These are phyloP conservation scores for Oligia strigilis DNA, from an alignment of 2,888 invertebrate species.

Conservation along the genomic window DNA sequence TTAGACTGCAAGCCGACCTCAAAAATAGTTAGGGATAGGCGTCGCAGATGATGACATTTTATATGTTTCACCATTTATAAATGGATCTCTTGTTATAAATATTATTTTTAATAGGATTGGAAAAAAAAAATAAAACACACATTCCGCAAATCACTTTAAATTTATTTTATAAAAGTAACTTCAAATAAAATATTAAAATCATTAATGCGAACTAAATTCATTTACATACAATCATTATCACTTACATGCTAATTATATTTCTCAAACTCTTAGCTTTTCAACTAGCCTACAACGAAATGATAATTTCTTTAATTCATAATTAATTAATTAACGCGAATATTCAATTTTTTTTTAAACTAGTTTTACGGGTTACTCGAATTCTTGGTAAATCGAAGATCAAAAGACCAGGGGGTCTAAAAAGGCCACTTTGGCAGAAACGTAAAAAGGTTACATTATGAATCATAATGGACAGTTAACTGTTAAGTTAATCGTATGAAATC, in stretches of 20 bases:
- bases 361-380: slow-evolving; percentile 21
- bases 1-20: too few relatives aligned
- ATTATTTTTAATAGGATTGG: background rate
- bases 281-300: slow-evolving; percentile 64
- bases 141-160: slow-evolving; percentile 81
- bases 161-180: slow-evolving; percentile 87
- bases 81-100: too few relatives aligned
- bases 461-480: too few relatives aligned
- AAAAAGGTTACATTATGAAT: too few relatives aligned
- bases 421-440: too few relatives aligned
- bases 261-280: slow-evolving; percentile 62
- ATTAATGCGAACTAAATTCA: slow-evolving; percentile 76
- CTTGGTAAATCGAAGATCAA: background rate
- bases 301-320: slow-evolving; percentile 48
- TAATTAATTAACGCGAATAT: slow-evolving; percentile 52
- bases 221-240: slow-evolving; percentile 63
- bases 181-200: slow-evolving; percentile 78
- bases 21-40: too few relatives aligned
- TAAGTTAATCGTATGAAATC: too few relatives aligned
- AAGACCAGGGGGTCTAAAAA: background rate
- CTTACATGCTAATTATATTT: slow-evolving; percentile 62
- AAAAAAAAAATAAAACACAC: slow-evolving; percentile 71
- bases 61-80: too few relatives aligned
- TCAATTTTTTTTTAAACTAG: slow-evolving; percentile 7
- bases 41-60: background rate